Percentiles rank a stretch among this genome's conserved stretches.
These are phyloP conservation scores for Tillus elongatus DNA, from an alignment of 2,888 invertebrate species.

Conservation along the genomic window DNA sequence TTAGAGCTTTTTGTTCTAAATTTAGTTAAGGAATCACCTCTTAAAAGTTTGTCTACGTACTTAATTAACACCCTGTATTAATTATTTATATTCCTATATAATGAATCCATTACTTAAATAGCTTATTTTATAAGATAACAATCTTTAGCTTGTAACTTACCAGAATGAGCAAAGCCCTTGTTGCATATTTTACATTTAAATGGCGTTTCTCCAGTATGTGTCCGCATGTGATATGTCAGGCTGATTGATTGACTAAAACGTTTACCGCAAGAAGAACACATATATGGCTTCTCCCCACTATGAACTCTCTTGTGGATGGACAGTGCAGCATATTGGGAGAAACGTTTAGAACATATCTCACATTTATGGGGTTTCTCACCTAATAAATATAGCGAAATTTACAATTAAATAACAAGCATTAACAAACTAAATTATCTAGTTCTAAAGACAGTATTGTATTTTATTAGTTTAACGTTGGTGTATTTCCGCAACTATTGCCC, in stretches of 20 bases:
- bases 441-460: no score
- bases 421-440: no score
- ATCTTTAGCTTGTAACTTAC: no score
- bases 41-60: no score
- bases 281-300: slow-evolving; percentile 24
- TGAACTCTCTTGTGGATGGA: slow-evolving; percentile 24
- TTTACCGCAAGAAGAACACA: slow-evolving; percentile 28
- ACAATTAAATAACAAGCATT: neutral
- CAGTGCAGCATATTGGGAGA: slow-evolving; percentile 25
- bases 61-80: no score
- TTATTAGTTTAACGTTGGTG: no score
- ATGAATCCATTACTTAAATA: no score
- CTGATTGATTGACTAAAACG: slow-evolving; percentile 29
- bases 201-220: slow-evolving; percentile 30
- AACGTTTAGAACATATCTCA: slow-evolving; percentile 23
- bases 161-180: slow-evolving; percentile 29
- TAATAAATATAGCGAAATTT: slow-evolving; percentile 13
- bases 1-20: no score
- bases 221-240: slow-evolving; percentile 27
- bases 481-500: no score
- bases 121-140: no score
- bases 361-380: slow-evolving; percentile 27
- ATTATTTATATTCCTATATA: no score
- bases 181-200: slow-evolving; percentile 27
- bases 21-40: no score